A percentile compares a stretch with the other conserved stretches of the same genome.
Conservation (phyloP, 1,140 invertebrate species). For the Babylonia areolata region DNA sequence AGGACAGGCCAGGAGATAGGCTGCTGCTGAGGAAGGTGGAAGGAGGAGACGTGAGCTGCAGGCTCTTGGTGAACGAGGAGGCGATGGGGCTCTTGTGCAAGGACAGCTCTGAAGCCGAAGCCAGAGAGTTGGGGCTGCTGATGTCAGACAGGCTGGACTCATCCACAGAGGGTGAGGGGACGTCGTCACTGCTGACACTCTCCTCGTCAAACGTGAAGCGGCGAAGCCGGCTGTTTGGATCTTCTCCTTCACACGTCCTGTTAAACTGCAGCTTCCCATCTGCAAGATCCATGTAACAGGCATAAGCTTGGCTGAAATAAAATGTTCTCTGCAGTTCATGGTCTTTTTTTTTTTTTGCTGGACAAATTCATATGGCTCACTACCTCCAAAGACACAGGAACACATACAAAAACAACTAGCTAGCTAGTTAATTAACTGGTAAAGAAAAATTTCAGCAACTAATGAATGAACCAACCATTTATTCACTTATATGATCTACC, state of each 20-base stretch:
- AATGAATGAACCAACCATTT: no score
- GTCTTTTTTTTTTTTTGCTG: no score
- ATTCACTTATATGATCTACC: no score
- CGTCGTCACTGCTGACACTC: conserved; percentile 83
- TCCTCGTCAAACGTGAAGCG: conserved; percentile 92
- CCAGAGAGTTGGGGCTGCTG: conserved; percentile 61
- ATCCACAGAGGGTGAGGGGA: conserved; percentile 70
- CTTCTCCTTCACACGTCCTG: conserved; percentile 90
- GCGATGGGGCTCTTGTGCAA: conserved; percentile 38
- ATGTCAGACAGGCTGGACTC: conserved; percentile 68
- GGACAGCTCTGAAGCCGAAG: conserved; percentile 54
- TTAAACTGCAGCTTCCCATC: conserved; percentile 94
- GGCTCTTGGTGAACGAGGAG: background rate
- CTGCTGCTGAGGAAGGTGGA: conserved; percentile 14
- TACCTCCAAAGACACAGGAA: no score
- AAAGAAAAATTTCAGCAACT: no score
- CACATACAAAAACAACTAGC: no score
- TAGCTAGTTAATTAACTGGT: no score
- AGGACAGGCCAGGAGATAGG: conserved; percentile 20
- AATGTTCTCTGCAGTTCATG: no score
- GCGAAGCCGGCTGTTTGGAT: conserved; percentile 88
- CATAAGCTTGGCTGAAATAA: no score
- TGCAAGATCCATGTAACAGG: no score
- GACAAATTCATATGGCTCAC: no score
- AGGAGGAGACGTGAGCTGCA: conserved; percentile 23